These are phyloP conservation scores for Scaptomyza montana DNA, from an alignment of 1,140 invertebrate genomes.

Conservation along the genomic window DNA sequence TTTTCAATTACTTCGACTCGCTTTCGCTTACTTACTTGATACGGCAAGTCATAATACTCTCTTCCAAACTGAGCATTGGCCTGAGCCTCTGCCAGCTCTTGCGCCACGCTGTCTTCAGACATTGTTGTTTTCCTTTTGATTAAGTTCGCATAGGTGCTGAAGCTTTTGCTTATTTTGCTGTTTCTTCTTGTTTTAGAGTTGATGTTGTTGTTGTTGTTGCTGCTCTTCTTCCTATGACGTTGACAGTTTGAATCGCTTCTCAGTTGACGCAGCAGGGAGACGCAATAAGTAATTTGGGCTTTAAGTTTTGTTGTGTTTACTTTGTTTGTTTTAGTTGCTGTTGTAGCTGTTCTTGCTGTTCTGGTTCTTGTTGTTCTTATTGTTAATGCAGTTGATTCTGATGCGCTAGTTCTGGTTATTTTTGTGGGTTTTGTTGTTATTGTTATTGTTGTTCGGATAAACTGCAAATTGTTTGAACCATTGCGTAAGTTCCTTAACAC, in stretches of 20 bases:
- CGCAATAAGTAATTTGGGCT: slow-evolving; percentile 28
- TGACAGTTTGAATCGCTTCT: slow-evolving; percentile 11
- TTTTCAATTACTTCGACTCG: not conserved
- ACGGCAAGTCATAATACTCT: slow-evolving; percentile 59
- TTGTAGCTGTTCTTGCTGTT: slow-evolving; percentile 32
- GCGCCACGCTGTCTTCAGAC: slow-evolving; percentile 42
- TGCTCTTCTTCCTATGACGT: slow-evolving; percentile 6
- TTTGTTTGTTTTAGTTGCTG: slow-evolving; percentile 37
- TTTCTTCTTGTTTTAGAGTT: not conserved
- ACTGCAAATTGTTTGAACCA: slow-evolving; percentile 66
- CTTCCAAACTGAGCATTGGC: slow-evolving; percentile 47
- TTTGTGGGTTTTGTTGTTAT: slow-evolving; percentile 15
- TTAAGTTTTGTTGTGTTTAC: slow-evolving; percentile 28
- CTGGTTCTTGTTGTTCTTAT: slow-evolving; percentile 26
- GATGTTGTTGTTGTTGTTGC: not conserved
- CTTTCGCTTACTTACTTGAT: slow-evolving; percentile 60
- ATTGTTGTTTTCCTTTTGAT: slow-evolving; percentile 45
- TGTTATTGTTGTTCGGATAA: slow-evolving; percentile 28
- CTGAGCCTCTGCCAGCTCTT: slow-evolving; percentile 19
- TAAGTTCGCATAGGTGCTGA: slow-evolving; percentile 55
- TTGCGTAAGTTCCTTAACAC: slow-evolving; percentile 58
- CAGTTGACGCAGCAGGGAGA: slow-evolving; percentile 28
- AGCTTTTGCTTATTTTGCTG: slow-evolving; percentile 26
- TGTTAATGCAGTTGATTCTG: slow-evolving; percentile 34
- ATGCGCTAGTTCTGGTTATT: slow-evolving; percentile 30